These are phyloP conservation scores for Ormyrus nitidulus DNA, from an alignment of 2,888 invertebrate species.

Conservation along the genomic window DNA sequence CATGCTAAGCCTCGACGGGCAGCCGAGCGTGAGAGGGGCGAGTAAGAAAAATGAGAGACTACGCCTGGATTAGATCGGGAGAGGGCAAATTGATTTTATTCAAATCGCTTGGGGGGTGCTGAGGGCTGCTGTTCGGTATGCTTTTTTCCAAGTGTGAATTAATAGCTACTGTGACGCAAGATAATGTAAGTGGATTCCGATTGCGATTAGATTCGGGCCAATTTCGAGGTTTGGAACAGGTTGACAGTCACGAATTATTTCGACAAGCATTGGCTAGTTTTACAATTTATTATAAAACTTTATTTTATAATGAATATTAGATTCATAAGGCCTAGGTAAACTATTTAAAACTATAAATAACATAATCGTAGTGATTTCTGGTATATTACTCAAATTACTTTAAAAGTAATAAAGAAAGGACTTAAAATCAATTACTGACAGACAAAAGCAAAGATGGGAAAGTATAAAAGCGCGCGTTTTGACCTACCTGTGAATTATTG, in stretches of 20 bases:
- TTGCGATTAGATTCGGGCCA: neutral
- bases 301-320: too few relatives aligned
- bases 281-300: too few relatives aligned
- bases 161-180: slow-evolving; percentile 2
- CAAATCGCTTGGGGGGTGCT: slow-evolving; percentile 30
- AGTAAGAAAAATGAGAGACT: slow-evolving; percentile 12
- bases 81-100: slow-evolving; percentile 55
- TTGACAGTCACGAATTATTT: too few relatives aligned
- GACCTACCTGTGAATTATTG: slow-evolving; percentile 40
- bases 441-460: too few relatives aligned
- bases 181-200: neutral
- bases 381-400: too few relatives aligned
- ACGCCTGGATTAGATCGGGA: neutral
- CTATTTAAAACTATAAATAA: too few relatives aligned
- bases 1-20: slow-evolving; percentile 63
- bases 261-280: too few relatives aligned
- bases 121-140: neutral
- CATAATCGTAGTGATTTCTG: too few relatives aligned
- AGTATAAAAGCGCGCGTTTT: slow-evolving; percentile 56
- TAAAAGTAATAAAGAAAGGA: too few relatives aligned
- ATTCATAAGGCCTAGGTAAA: too few relatives aligned
- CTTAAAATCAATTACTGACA: too few relatives aligned
- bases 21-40: slow-evolving; percentile 36
- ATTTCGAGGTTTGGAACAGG: too few relatives aligned
- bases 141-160: slow-evolving; percentile 38